These are phyloP conservation scores for Fregata magnificens DNA, from an alignment of 2,113 vertebrate genomes.

Conservation along the genomic window DNA sequence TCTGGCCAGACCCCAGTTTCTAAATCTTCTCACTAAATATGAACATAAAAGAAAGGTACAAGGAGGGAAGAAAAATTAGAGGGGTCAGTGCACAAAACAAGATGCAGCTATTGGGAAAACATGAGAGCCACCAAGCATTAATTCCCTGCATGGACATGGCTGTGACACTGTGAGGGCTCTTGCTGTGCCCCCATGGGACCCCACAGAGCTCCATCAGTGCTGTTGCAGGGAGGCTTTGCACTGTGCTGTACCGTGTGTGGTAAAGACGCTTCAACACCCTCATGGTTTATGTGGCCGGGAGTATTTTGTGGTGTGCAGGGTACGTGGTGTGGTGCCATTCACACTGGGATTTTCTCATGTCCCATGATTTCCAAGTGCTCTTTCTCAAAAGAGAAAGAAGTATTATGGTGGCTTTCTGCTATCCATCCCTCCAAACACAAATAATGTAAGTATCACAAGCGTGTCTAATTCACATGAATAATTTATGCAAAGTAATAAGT, in stretches of 20 bases:
- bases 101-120: not conserved
- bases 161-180: not conserved
- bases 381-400: not conserved
- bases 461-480: slow-evolving; percentile 48
- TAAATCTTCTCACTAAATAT: not conserved
- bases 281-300: rapidly evolving
- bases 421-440: not conserved
- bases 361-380: rapidly evolving
- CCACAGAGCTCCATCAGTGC: not conserved
- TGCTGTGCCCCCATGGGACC: not conserved
- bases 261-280: not conserved
- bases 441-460: not conserved
- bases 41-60: not conserved
- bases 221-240: not conserved
- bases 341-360: not conserved
- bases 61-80: not conserved
- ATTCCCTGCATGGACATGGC: not conserved
- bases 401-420: not conserved
- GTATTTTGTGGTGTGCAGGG: not conserved
- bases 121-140: not conserved
- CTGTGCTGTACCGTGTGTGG: rapidly evolving
- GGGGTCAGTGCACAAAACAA: not conserved
- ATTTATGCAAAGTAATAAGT: slow-evolving; percentile 62
- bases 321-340: not conserved
- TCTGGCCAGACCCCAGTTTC: not conserved